Evolutionary conservation across 2,113 vertebrate genomes (phyloP).

Genomic region (Gnathochromis pfefferi): DNA sequence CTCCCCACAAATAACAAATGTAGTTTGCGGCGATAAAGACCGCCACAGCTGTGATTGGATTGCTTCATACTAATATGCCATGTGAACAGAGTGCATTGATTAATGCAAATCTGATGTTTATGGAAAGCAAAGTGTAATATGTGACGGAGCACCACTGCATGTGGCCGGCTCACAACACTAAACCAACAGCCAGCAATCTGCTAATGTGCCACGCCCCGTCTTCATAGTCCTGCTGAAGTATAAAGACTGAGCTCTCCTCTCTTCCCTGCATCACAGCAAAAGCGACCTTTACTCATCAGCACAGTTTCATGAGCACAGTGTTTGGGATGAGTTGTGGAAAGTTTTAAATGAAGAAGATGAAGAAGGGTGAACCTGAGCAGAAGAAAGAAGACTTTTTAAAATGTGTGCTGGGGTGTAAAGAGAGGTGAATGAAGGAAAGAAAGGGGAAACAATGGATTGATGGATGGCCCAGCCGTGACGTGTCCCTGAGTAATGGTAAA

Average conservation of each 20-base stretch:
- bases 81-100: background rate
- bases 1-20: background rate
- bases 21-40: background rate
- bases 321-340: background rate
- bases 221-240: background rate
- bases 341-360: background rate
- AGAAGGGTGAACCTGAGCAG: background rate
- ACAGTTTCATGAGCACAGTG: background rate
- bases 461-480: constrained; percentile 7
- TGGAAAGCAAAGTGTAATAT: background rate
- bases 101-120: background rate
- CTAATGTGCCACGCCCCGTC: background rate
- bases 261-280: background rate
- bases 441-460: constrained; percentile 35
- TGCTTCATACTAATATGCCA: background rate
- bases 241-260: background rate
- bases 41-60: fast-evolving
- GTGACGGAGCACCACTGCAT: background rate
- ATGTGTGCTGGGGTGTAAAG: background rate
- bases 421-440: background rate
- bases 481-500: constrained; percentile 39
- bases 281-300: background rate
- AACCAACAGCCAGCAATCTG: background rate
- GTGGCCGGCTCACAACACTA: background rate
- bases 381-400: background rate